phyloP scores from a whole-genome alignment of 2,888 invertebrate species.

The Hyppa rectilinea region DNA sequence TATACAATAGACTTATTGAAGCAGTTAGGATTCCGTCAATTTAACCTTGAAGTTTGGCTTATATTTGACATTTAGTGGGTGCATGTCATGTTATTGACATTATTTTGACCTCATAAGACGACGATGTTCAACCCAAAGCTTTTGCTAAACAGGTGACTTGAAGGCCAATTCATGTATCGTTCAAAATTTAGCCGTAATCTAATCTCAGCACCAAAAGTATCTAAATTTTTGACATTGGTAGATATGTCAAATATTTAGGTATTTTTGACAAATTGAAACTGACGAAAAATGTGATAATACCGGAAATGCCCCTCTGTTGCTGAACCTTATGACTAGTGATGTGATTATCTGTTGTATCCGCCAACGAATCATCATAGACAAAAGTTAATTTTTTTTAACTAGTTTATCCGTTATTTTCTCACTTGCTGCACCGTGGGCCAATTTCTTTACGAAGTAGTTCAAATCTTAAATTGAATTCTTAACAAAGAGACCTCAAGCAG shows the following conservation, averaged over 20 bases:
- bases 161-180: not conserved
- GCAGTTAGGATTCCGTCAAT: constrained; percentile 15
- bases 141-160: not conserved
- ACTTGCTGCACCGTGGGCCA: too few relatives aligned
- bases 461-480: constrained; percentile 5
- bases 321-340: not conserved
- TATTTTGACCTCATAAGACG: not conserved
- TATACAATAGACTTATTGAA: constrained; percentile 36
- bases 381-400: too few relatives aligned
- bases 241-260: not conserved
- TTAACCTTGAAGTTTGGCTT: constrained; percentile 28
- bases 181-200: not conserved
- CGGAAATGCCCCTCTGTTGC: not conserved
- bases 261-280: not conserved
- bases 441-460: not conserved
- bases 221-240: too few relatives aligned
- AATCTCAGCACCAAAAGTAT: too few relatives aligned
- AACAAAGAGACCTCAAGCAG: not conserved
- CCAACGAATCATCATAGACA: not conserved
- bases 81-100: not conserved
- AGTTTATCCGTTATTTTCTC: too few relatives aligned
- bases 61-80: not conserved
- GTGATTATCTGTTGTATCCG: not conserved
- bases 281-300: not conserved
- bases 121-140: not conserved